phyloP scores from a whole-genome alignment of 1,140 invertebrate genomes.

The Coenobita brevimanus region DNA sequence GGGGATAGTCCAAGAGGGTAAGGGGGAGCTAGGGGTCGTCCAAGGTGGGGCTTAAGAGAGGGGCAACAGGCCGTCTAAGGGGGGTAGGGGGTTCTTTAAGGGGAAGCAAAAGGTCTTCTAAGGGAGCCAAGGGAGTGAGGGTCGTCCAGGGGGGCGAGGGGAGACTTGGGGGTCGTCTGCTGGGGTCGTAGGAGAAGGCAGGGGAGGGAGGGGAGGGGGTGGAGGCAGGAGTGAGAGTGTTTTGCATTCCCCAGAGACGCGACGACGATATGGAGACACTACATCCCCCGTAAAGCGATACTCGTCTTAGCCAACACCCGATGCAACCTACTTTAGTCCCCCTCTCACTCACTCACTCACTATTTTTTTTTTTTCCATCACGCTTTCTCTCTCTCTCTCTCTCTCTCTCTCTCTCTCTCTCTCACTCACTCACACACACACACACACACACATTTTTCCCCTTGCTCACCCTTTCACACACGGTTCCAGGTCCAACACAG shows the following conservation, averaged over 20 bases:
- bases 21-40: too few relatives aligned
- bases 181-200: slow-evolving; percentile 1
- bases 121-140: too few relatives aligned
- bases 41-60: too few relatives aligned
- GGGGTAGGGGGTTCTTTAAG: too few relatives aligned
- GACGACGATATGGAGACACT: slow-evolving; percentile 47
- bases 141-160: too few relatives aligned
- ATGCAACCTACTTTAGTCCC: not conserved
- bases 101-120: too few relatives aligned
- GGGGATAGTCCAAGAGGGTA: too few relatives aligned
- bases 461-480: not conserved
- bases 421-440: not conserved
- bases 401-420: slow-evolving; percentile 16
- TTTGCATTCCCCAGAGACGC: slow-evolving; percentile 40
- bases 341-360: not conserved
- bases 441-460: not conserved
- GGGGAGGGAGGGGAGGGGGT: slow-evolving; percentile 29
- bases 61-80: too few relatives aligned
- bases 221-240: slow-evolving; percentile 35
- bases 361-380: not conserved
- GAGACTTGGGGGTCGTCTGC: too few relatives aligned
- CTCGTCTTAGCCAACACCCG: slow-evolving; percentile 47
- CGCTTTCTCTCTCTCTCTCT: not conserved
- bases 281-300: slow-evolving; percentile 38
- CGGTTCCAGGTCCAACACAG: too few relatives aligned